Conservation (phyloP, 2,888 invertebrate species). For the Cotesia congregata region DNA sequence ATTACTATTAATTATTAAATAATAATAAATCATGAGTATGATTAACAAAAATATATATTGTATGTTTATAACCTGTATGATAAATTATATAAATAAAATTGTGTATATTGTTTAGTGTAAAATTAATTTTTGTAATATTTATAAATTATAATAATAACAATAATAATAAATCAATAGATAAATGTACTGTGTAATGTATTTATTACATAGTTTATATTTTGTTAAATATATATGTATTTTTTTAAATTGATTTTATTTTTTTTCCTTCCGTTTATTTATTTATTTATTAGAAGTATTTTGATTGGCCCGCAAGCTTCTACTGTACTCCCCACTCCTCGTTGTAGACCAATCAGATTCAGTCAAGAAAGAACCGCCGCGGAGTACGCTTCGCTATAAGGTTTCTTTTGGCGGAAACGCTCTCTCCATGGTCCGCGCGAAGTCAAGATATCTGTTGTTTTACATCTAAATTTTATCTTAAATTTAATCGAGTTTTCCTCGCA, state of each 20-base stretch:
- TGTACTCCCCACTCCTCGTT: no score
- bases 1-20: conserved; percentile 2
- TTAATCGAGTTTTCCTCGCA: no score
- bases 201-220: not conserved
- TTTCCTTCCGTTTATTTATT: conserved; percentile 2
- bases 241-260: not conserved
- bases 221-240: not conserved
- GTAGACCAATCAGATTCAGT: no score
- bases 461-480: no score
- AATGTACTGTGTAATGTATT: not conserved
- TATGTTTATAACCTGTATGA: not conserved
- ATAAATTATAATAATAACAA: not conserved
- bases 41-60: not conserved
- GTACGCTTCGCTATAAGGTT: no score
- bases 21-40: not conserved
- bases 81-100: not conserved
- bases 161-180: not conserved
- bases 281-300: no score
- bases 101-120: conserved; percentile 1
- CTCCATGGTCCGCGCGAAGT: no score
- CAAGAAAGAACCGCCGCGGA: no score
- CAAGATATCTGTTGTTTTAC: no score
- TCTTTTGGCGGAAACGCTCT: no score
- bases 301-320: no score
- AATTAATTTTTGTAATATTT: conserved; percentile 1